A percentile compares a stretch with the other conserved stretches of the same genome.
Evolutionary conservation across 2,797 vertebrate genomes (phyloP).

Genomic region (Pipistrellus pygmaeus): DNA sequence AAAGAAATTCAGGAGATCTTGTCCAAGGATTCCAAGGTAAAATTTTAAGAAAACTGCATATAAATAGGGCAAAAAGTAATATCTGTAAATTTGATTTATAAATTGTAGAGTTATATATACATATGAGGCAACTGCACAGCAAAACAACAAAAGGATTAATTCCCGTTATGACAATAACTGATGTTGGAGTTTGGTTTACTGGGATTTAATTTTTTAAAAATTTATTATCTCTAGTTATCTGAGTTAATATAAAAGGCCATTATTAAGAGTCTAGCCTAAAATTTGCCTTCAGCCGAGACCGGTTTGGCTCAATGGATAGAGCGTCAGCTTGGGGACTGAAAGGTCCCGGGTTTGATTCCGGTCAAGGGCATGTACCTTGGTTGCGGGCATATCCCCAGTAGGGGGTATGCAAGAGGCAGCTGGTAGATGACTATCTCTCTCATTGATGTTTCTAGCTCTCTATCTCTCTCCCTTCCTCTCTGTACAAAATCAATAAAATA

Average conservation of each 20-base stretch:
- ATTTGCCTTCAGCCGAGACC: conserved; percentile 28
- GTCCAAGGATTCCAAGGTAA: neutral
- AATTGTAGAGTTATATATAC: neutral
- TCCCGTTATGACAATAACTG: conserved; percentile 12
- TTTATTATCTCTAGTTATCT: conserved; percentile 69
- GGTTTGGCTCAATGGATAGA: no score
- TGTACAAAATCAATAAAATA: no score
- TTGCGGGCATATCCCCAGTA: no score
- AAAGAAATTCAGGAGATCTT: neutral
- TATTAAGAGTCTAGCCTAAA: conserved; percentile 74
- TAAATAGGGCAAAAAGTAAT: neutral
- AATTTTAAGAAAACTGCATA: neutral
- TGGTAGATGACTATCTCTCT: no score
- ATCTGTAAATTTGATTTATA: neutral
- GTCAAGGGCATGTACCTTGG: no score
- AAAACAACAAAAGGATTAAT: neutral
- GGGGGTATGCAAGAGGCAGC: no score
- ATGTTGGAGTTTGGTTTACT: conserved; percentile 30
- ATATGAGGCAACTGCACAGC: neutral
- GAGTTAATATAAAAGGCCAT: conserved; percentile 76
- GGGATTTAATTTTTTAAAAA: conserved; percentile 62
- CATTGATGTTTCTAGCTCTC: no score
- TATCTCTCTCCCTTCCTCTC: no score
- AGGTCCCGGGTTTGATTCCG: no score
- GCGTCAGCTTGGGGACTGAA: no score